phyloP scores from a whole-genome alignment of 2,797 vertebrate species.

The Atherinosoma microstoma region DNA sequence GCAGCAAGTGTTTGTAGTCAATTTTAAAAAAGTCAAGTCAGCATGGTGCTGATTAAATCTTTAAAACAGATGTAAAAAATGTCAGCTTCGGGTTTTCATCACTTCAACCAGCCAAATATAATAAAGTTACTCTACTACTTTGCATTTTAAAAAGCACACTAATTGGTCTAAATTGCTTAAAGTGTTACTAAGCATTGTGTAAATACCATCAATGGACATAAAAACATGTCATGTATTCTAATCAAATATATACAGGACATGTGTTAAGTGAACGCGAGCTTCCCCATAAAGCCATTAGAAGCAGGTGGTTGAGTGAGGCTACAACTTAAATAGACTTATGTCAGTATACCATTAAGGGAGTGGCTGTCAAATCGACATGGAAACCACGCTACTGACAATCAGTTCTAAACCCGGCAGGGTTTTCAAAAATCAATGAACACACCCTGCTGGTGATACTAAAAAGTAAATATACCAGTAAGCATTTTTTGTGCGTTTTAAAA shows the following conservation, averaged over 20 bases:
- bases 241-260: conserved; percentile 62
- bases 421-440: background rate
- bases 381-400: conserved; percentile 45
- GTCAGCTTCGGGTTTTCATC: no score
- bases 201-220: background rate
- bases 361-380: conserved; percentile 26
- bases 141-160: no score
- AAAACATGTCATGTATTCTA: conserved; percentile 36
- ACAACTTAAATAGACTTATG: conserved; percentile 54
- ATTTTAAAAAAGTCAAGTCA: no score
- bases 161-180: background rate
- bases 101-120: no score
- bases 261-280: conserved; percentile 64
- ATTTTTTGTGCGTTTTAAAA: background rate
- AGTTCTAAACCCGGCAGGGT: conserved; percentile 45
- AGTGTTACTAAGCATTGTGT: background rate
- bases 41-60: no score
- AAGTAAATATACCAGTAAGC: background rate
- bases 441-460: conserved; percentile 16
- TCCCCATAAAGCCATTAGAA: conserved; percentile 57
- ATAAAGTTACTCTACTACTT: no score
- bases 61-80: no score
- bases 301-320: conserved; percentile 68
- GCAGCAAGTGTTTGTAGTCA: no score
- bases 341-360: conserved; percentile 53